These are phyloP conservation scores for Malurus alboscapulatus DNA, from an alignment of 2,113 vertebrate species.

Conservation along the genomic window DNA sequence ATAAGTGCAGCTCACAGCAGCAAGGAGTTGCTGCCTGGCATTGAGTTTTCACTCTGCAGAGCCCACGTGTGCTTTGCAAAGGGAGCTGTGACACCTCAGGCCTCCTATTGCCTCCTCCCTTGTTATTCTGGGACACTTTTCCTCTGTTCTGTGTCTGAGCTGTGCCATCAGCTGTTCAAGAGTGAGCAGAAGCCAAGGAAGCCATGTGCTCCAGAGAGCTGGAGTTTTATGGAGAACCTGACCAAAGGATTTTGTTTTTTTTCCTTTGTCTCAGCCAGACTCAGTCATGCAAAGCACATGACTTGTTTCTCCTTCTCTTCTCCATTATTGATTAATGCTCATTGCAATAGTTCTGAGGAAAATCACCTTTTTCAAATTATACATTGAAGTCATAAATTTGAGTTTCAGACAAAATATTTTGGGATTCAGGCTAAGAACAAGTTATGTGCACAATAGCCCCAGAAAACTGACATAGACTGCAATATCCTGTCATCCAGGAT, in stretches of 20 bases:
- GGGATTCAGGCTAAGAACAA: background rate
- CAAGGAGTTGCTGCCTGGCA: background rate
- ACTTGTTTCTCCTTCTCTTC: background rate
- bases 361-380: background rate
- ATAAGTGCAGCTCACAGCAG: background rate
- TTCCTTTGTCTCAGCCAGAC: background rate
- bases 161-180: background rate
- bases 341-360: background rate
- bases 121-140: background rate
- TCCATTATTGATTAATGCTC: background rate
- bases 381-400: background rate
- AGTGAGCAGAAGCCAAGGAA: background rate
- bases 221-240: background rate
- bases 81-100: background rate
- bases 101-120: background rate
- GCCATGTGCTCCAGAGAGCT: background rate
- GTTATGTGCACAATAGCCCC: accelerated
- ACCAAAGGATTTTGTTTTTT: background rate
- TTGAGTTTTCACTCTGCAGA: background rate
- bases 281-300: accelerated
- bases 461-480: accelerated
- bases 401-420: background rate
- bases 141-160: background rate
- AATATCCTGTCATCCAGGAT: background rate
- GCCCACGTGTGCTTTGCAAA: background rate